Conservation (phyloP, 2,888 invertebrate species). For the Dioctria linearis region DNA sequence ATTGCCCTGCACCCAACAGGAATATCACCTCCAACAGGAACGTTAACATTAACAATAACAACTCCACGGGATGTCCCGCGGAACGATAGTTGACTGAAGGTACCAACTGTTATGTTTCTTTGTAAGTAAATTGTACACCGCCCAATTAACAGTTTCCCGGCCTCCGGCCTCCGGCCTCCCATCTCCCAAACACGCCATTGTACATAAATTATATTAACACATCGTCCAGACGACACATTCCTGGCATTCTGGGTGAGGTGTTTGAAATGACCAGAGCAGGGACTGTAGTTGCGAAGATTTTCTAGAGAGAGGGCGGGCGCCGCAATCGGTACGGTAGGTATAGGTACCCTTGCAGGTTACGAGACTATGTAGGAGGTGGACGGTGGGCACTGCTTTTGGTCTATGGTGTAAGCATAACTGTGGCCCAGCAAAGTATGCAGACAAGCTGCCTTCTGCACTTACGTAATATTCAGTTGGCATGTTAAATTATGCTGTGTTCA, state of each 20-base stretch:
- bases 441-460: slow-evolving; percentile 33
- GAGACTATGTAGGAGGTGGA: neutral
- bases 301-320: neutral
- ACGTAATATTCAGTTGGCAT: slow-evolving; percentile 51
- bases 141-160: slow-evolving; percentile 35
- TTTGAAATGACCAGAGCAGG: slow-evolving; percentile 41
- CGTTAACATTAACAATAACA: slow-evolving; percentile 48
- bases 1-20: slow-evolving; percentile 43
- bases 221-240: slow-evolving; percentile 51
- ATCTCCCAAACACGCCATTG: slow-evolving; percentile 24
- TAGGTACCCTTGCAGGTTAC: neutral
- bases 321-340: neutral
- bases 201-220: slow-evolving; percentile 53
- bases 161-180: slow-evolving; percentile 16
- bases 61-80: slow-evolving; percentile 38
- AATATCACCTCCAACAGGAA: slow-evolving; percentile 29
- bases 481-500: slow-evolving; percentile 51
- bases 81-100: slow-evolving; percentile 26
- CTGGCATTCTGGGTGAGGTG: slow-evolving; percentile 50
- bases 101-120: slow-evolving; percentile 17
- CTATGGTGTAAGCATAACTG: slow-evolving; percentile 16
- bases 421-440: slow-evolving; percentile 33
- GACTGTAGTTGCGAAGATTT: neutral
- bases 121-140: slow-evolving; percentile 30
- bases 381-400: neutral